Evolutionary conservation across 2,797 vertebrate species (phyloP).

Genomic region (Microchirus variegatus): DNA sequence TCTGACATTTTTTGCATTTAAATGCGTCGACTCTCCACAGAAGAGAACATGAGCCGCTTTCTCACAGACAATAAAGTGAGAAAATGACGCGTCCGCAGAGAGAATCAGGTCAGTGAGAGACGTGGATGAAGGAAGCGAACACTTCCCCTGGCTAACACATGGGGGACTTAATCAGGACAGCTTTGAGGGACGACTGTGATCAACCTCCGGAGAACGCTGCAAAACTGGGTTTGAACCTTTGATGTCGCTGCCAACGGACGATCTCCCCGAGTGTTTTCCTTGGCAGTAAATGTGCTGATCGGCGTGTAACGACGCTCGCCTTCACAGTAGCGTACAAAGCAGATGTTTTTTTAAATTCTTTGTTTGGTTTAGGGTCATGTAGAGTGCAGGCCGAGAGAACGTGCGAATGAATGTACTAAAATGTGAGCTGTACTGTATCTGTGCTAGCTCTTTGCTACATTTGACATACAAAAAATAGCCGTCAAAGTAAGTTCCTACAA

Average conservation of each 20-base stretch:
- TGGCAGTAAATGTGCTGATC: conserved; percentile 40
- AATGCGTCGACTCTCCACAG: too few relatives aligned
- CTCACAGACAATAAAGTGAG: neutral
- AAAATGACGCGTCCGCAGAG: conserved; percentile 30
- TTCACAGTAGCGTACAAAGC: conserved; percentile 33
- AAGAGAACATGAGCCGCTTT: neutral
- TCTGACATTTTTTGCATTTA: conserved; percentile 13
- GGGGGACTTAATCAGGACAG: conserved; percentile 53
- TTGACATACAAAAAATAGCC: too few relatives aligned
- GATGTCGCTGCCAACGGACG: conserved; percentile 44
- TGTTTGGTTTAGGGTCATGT: conserved; percentile 39
- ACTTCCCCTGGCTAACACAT: conserved; percentile 32
- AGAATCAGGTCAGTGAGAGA: conserved; percentile 44
- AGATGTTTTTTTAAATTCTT: conserved; percentile 51
- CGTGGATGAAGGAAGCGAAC: conserved; percentile 48
- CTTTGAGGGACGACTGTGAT: conserved; percentile 35
- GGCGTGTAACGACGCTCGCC: conserved; percentile 45
- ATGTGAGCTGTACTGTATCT: too few relatives aligned
- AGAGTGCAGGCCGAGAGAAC: neutral
- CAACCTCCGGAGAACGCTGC: conserved; percentile 46
- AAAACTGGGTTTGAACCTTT: conserved; percentile 34
- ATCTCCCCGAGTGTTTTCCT: conserved; percentile 28
- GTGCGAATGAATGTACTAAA: too few relatives aligned
- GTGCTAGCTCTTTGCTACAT: too few relatives aligned
- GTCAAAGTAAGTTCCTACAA: too few relatives aligned